Evolutionary conservation across 2,113 vertebrate genomes (phyloP), one percentile per base, ranked within the genome.

Genomic region (Corvus moneduloides): DNA sequence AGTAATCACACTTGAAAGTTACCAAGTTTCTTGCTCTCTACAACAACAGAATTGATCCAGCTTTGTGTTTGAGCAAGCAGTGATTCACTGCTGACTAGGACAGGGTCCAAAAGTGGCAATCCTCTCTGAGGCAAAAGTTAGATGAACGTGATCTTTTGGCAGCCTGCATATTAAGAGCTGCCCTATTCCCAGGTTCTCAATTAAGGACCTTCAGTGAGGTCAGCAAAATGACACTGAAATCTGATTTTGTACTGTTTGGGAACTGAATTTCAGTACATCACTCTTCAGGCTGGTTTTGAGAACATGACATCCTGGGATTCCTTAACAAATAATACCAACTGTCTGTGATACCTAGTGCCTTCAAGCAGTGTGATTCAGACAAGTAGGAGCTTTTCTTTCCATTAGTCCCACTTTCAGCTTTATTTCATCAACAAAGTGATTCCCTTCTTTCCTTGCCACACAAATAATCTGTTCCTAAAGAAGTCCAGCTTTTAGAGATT

Each of bases 311-410:
- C 54, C 35, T 1, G 2, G 74, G 68, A 81, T 62, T 69, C 82
- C 69, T 75, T 72, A 54, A 48, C 37, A 87, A 95, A 79, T 16
- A 33, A 13, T 43, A 64, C 35, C 69, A 79, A 37, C 22, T 3
- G 3, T 84, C 49, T 79, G 62, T 49, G 89, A 58, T 43, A 92
- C 24, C 39, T 62, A 54, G 46, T 76, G 91, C 68, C 86, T 90
- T 75, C 69, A 61, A 89, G 90, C 73, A 72, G 32, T 21, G 37
- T 90, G 93, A 93, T 89, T 94, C 94, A 94, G 89, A 55, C 37
- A 84, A 46, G 62, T 5, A 89, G 28, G 68, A 84, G n/a, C 77
- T 93, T 84, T 89, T 89, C 49, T 87, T 96, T 82, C 88, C 74
- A 82, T 87, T 87, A 72, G 61, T 61, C 19, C 49, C 21, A 41